These are phyloP conservation scores for Ceyx margarethae DNA, from an alignment of 2,113 vertebrate species.

Conservation along the genomic window DNA sequence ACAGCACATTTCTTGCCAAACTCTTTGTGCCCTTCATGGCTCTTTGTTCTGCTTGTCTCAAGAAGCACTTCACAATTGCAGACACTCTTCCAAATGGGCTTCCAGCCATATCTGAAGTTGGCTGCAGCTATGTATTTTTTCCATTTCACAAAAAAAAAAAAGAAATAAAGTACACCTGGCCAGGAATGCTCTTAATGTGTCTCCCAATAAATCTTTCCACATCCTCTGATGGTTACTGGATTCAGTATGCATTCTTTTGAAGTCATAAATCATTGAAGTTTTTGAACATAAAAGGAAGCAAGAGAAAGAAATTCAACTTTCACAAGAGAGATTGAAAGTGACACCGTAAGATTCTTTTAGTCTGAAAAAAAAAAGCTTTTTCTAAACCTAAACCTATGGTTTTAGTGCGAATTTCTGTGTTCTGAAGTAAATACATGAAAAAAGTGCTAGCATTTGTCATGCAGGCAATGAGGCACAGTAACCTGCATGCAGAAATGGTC, in stretches of 20 bases:
- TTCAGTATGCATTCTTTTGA: slow-evolving; percentile 41
- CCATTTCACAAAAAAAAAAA: slow-evolving; percentile 14
- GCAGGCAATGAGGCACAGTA: not conserved
- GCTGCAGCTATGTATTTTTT: not conserved
- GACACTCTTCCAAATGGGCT: slow-evolving; percentile 19
- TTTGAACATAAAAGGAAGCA: slow-evolving; percentile 56
- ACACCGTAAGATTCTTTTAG: not conserved
- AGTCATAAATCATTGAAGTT: slow-evolving; percentile 54
- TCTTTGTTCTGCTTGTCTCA: not conserved
- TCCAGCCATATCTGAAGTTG: slow-evolving; percentile 44
- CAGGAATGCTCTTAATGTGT: slow-evolving; percentile 52
- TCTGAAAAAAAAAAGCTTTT: slow-evolving; percentile 25
- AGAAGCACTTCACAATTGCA: not conserved
- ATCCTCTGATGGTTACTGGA: slow-evolving; percentile 59
- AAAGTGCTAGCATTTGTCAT: not conserved
- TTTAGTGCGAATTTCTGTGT: not conserved
- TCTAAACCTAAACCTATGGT: not conserved
- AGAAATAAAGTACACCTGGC: slow-evolving; percentile 52
- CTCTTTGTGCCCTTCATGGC: not conserved
- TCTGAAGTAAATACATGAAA: not conserved
- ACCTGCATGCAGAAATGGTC: not conserved
- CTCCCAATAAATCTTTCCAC: slow-evolving; percentile 61
- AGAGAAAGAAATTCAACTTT: slow-evolving; percentile 52
- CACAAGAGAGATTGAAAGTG: slow-evolving; percentile 29
- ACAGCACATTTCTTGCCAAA: not conserved